Conservation (phyloP, 2,888 invertebrate genomes). For the Hedya salicella region DNA sequence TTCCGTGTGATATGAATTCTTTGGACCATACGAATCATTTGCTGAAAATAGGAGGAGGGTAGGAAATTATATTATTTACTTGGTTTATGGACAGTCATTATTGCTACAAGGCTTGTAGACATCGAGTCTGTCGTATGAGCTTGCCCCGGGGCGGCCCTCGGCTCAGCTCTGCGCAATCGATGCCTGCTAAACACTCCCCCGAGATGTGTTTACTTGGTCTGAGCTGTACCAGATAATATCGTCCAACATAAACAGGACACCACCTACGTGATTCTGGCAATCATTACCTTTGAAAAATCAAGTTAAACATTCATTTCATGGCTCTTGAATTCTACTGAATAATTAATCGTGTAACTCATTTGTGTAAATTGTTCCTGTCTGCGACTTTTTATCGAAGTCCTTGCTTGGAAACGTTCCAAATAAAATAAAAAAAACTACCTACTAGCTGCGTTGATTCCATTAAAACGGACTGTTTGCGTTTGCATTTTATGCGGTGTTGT, state of each 20-base stretch:
- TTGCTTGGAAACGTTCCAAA: slow-evolving; percentile 58
- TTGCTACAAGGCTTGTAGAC: slow-evolving; percentile 32
- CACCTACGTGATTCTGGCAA: slow-evolving; percentile 18
- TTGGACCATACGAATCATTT: slow-evolving; percentile 1
- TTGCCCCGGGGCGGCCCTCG: slow-evolving; percentile 34
- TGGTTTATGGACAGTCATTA: slow-evolving; percentile 32
- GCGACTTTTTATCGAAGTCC: slow-evolving; percentile 50
- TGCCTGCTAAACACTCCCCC: slow-evolving; percentile 37
- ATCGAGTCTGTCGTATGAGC: slow-evolving; percentile 36
- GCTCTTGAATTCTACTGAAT: slow-evolving; percentile 51
- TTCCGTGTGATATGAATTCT: neutral
- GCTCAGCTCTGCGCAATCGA: slow-evolving; percentile 34
- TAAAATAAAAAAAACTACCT: slow-evolving; percentile 47
- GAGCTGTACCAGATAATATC: slow-evolving; percentile 31
- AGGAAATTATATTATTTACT: slow-evolving; percentile 11
- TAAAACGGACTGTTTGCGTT: slow-evolving; percentile 51
- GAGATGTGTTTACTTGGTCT: slow-evolving; percentile 37
- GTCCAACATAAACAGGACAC: slow-evolving; percentile 22
- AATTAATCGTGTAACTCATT: slow-evolving; percentile 60
- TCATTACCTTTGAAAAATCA: slow-evolving; percentile 38
- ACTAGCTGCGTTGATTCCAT: slow-evolving; percentile 47
- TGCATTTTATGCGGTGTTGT: slow-evolving; percentile 48
- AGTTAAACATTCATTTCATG: slow-evolving; percentile 53
- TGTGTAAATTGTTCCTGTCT: slow-evolving; percentile 51
- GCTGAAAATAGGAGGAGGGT: neutral